Base-by-base conservation (phyloP, 2,113 vertebrate species). In the Delphinus delphis region DNA sequence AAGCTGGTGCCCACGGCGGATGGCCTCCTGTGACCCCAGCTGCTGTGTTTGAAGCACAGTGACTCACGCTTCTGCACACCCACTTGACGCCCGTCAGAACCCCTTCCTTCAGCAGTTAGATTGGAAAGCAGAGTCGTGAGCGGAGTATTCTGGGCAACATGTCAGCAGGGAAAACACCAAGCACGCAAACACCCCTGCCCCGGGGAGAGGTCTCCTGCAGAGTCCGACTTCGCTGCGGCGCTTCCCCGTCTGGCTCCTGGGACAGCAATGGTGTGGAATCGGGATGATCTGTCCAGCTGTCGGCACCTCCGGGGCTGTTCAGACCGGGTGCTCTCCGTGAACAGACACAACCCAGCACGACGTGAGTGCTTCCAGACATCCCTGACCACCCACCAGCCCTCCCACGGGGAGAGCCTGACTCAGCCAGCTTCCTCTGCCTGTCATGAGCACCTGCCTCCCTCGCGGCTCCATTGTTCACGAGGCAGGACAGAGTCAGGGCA, bases 221-320 rank as follows among this genome's bases (percentile, higher is more conserved):
- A 12, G 12, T 38, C 84, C 7, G 28, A 17, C 50, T 26, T 25
- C 2, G 14, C 2, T 1, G 10, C 21, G 25, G 33, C 12, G 13
- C 41, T 28, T 20, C 18, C 18, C 25, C 2, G 18, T 31, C 76
- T 8, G 53, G 53, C 5, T 20, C 74, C 25, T 1, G 33, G 93
- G 58, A 25, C n/a, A 2, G 1, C 8, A 6, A 33, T 18, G 1
- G 17, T n/a, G 4, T 6, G 2, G 36, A 6, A 6, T 2, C 2
- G 25, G 67, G 50, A 15, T 31, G 17, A 3, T 41, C 36, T 20
- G 11, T 71, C 50, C 38, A n/a, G 18, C 68, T 1, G 11, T 20
- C 6, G 15, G 55, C 71, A 36, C 53, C 76, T 55, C 50, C 1
- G 2, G 76, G 12, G 28, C 86, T 10, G 5, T 26, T 26, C 28